A percentile compares a stretch with the other conserved stretches of the same genome.
Conservation (phyloP, 2,113 vertebrate species). For the Melospiza georgiana region DNA sequence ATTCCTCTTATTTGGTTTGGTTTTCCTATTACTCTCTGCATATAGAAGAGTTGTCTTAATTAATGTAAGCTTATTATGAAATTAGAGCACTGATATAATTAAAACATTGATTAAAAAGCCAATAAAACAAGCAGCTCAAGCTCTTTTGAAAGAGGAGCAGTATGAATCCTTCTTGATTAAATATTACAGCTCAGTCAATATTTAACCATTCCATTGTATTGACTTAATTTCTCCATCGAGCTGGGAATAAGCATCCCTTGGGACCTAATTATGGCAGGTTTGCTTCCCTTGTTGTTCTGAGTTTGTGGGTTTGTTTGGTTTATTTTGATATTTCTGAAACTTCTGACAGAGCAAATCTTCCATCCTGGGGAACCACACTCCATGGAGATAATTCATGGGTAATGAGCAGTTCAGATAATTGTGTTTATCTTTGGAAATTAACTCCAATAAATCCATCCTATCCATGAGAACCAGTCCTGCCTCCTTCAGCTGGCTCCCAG, state of each 20-base stretch:
- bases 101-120: constrained; percentile 63
- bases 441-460: background rate
- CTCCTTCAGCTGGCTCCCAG: background rate
- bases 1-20: background rate
- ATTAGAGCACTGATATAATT: constrained; percentile 58
- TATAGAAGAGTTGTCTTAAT: constrained; percentile 46
- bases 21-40: constrained; percentile 10
- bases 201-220: constrained; percentile 52
- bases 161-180: constrained; percentile 59
- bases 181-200: constrained; percentile 54
- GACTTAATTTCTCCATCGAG: constrained; percentile 5
- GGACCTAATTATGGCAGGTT: constrained; percentile 38
- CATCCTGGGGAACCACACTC: background rate
- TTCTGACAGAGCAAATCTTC: background rate
- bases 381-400: background rate
- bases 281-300: background rate
- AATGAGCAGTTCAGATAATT: background rate
- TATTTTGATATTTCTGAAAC: background rate
- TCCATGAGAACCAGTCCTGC: background rate
- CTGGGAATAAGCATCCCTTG: constrained; percentile 1
- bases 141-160: constrained; percentile 35
- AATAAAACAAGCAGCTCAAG: constrained; percentile 32
- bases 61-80: constrained; percentile 59
- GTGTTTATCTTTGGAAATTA: background rate
- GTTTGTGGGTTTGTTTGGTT: background rate